Evolutionary conservation across 2,888 invertebrate genomes (phyloP).

Genomic region (Aproaerema taeniolella): DNA sequence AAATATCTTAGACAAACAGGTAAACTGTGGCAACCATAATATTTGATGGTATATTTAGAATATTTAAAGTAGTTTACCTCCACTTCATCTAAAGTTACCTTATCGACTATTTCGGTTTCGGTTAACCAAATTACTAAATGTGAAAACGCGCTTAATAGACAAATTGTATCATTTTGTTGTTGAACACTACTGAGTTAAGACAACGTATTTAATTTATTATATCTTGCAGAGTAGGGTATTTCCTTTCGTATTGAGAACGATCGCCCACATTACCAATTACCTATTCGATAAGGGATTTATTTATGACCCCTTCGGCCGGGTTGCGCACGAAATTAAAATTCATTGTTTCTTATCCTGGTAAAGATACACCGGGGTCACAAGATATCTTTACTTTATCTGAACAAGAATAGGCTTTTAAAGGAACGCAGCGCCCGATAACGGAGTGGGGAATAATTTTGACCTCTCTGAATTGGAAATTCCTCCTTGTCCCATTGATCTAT

Average conservation of each 20-base stretch:
- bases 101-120: too few relatives aligned
- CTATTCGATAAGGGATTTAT: constrained; percentile 70
- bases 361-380: constrained; percentile 62
- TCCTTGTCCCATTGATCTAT: constrained; percentile 38
- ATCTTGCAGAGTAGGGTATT: constrained; percentile 34
- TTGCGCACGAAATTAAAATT: constrained; percentile 66
- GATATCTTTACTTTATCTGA: constrained; percentile 68
- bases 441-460: constrained; percentile 53
- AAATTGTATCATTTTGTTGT: constrained; percentile 43
- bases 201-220: constrained; percentile 54
- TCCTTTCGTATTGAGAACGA: constrained; percentile 46
- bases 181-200: constrained; percentile 35
- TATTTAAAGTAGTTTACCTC: too few relatives aligned
- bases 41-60: too few relatives aligned
- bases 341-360: constrained; percentile 73
- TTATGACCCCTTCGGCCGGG: constrained; percentile 48
- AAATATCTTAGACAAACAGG: too few relatives aligned
- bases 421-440: constrained; percentile 44
- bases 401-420: constrained; percentile 75
- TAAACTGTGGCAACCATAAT: too few relatives aligned
- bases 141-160: too few relatives aligned
- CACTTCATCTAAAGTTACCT: too few relatives aligned
- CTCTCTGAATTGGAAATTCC: constrained; percentile 49
- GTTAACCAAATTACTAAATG: too few relatives aligned
- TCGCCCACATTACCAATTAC: constrained; percentile 72